These are phyloP conservation scores for Ctenicera cuprea DNA, from an alignment of 2,888 invertebrate species.

Conservation along the genomic window DNA sequence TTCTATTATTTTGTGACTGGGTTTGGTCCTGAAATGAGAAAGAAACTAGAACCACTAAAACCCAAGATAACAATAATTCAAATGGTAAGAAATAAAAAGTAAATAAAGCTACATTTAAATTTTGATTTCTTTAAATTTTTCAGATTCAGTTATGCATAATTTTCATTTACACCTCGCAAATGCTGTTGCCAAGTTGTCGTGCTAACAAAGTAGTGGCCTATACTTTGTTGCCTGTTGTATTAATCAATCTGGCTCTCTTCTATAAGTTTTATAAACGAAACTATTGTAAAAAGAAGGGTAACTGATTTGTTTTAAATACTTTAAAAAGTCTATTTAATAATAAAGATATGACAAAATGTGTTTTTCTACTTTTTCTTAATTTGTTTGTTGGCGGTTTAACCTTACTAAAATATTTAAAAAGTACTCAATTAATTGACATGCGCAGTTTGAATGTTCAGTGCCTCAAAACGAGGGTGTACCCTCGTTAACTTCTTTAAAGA, in stretches of 20 bases:
- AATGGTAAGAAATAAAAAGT: constrained; percentile 73
- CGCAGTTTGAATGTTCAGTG: too few species aligned
- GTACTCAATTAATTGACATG: too few species aligned
- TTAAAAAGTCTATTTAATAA: neutral
- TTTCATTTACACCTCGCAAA: constrained; percentile 13
- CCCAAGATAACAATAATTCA: constrained; percentile 76
- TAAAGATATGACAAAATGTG: too few species aligned
- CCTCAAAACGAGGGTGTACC: too few species aligned
- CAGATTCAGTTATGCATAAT: constrained; percentile 19
- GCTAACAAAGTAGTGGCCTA: neutral
- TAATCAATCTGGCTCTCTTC: constrained; percentile 18
- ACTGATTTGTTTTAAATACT: neutral
- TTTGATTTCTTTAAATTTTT: constrained; percentile 1
- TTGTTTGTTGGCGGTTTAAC: too few species aligned
- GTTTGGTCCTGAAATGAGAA: constrained; percentile 77
- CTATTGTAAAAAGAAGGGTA: neutral
- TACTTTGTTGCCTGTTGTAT: neutral
- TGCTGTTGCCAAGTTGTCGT: constrained; percentile 14
- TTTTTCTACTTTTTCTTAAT: too few species aligned
- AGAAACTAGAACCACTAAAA: constrained; percentile 77
- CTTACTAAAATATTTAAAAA: too few species aligned
- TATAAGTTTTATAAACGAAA: constrained; percentile 4
- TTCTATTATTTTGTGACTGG: constrained; percentile 82
- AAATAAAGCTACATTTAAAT: neutral
- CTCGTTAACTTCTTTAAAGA: too few species aligned